Base-by-base conservation (phyloP, 2,797 vertebrate genomes). In the Mormyrus hasselquistii region DNA sequence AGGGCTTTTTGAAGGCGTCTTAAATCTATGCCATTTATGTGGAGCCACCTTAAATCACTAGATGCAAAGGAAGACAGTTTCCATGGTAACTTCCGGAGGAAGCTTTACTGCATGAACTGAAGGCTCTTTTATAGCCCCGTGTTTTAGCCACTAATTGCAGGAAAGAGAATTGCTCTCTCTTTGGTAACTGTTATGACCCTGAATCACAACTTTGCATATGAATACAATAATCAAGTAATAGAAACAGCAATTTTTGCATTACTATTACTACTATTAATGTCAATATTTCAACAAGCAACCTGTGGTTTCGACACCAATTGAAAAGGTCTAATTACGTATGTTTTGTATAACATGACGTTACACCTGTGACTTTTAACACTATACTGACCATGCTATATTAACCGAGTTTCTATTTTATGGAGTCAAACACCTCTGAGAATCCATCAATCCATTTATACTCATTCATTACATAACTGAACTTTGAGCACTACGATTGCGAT, bases 81-180 rank as follows among this genome's bases (percentile, higher is more conserved):
- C 96, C 94, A 96, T 96, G 95, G 95, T 92, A 96, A 96, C 96
- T 92, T 94, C 90, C 93, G 94, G 93, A 95, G 93, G 92, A 95
- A 94, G 93, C 94, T 90, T 94, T 92, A 93, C 93, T 92, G 92
- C 92, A 91, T 91, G 89, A 94, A 92, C 93, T 92, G 90, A 94
- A 92, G 92, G 93, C 93, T 93, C 93, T 93, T 93, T 95, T 93
- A 93, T 94, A 93, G 93, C 93, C 94, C 92, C 92, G 92, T 95
- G 93, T 89, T 89, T 65, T 62, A 6, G 59, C n/a, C 34, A n/a
- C 16, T 73, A 76, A 73, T 52, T 44, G 88, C 57, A 34, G 49
- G 49, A 65, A 86, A 47, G 1, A 47, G 59, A 86, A 82, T 14
- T 47, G n/a, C 53, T 85, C 53, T 57, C 76, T 55, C 25, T 62